Evolutionary conservation across 1,140 invertebrate species (phyloP).

Genomic region (Branchinecta lindahli): DNA sequence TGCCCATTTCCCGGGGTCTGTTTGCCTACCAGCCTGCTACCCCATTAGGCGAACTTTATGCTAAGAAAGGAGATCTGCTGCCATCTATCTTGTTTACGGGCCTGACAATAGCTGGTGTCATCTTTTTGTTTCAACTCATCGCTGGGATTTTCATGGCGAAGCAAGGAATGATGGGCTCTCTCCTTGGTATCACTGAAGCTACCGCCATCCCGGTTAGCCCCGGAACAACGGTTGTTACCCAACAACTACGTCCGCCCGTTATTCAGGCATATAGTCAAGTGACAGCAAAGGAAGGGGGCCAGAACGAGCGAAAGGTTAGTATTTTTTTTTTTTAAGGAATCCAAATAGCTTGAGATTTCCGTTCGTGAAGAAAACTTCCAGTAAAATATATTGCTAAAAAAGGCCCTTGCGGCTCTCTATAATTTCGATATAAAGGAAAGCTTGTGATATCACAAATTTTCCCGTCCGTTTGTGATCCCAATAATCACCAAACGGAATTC

Average conservation of each 20-base stretch:
- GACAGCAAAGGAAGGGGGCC: not conserved
- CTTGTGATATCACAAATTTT: too few relatives aligned
- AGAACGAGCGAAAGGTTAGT: not conserved
- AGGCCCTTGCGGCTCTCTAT: too few relatives aligned
- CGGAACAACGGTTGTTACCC: not conserved
- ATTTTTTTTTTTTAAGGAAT: too few relatives aligned
- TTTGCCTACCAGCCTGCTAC: conserved; percentile 13
- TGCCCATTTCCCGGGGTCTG: not conserved
- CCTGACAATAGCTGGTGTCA: conserved; percentile 3
- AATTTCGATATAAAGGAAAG: too few relatives aligned
- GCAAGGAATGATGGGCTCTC: not conserved
- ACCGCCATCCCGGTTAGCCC: not conserved
- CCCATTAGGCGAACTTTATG: conserved; percentile 11
- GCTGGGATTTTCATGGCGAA: not conserved
- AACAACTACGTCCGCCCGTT: not conserved
- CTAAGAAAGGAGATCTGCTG: conserved; percentile 7
- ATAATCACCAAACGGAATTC: too few relatives aligned
- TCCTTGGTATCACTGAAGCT: not conserved
- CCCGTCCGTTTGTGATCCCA: too few relatives aligned
- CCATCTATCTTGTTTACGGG: conserved; percentile 11
- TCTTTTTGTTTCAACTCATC: not conserved
- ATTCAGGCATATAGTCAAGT: not conserved
- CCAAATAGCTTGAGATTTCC: too few relatives aligned
- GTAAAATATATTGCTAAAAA: too few relatives aligned
- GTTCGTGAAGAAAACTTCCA: too few relatives aligned